A percentile compares a stretch with the other conserved stretches of the same genome.
phyloP scores from a whole-genome alignment of 2,888 invertebrate genomes.

The Athalia rosae region DNA sequence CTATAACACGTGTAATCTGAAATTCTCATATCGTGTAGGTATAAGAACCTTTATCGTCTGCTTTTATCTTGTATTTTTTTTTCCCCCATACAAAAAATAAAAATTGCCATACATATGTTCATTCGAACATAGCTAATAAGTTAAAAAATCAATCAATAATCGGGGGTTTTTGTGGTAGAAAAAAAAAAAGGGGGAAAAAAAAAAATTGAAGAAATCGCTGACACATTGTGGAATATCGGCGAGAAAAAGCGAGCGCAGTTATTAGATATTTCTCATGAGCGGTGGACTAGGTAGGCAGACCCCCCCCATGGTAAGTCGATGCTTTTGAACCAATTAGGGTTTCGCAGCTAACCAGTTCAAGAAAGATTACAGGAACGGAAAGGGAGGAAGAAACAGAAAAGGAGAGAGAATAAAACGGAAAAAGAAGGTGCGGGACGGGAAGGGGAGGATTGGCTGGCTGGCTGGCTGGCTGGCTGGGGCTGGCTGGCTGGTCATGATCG shows the following conservation, averaged over 20 bases:
- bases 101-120: no score
- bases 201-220: background rate
- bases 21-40: no score
- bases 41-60: no score
- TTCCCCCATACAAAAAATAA: no score
- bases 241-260: slow-evolving; percentile 10
- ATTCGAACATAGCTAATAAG: background rate
- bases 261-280: slow-evolving; percentile 1
- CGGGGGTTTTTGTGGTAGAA: background rate
- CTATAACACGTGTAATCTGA: background rate
- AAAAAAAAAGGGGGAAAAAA: background rate
- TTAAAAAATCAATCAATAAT: background rate
- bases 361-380: slow-evolving; percentile 33
- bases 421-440: background rate
- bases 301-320: background rate
- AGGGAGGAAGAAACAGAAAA: background rate
- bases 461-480: no score
- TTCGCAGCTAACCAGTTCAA: slow-evolving; percentile 25
- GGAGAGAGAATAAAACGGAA: background rate
- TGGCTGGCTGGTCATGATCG: slow-evolving; percentile 17
- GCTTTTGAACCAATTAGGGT: slow-evolving; percentile 26
- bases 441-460: background rate
- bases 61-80: no score
- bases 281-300: slow-evolving; percentile 13
- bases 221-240: slow-evolving; percentile 5